Conservation (phyloP, 2,113 vertebrate genomes). For the Thymallus thymallus region DNA sequence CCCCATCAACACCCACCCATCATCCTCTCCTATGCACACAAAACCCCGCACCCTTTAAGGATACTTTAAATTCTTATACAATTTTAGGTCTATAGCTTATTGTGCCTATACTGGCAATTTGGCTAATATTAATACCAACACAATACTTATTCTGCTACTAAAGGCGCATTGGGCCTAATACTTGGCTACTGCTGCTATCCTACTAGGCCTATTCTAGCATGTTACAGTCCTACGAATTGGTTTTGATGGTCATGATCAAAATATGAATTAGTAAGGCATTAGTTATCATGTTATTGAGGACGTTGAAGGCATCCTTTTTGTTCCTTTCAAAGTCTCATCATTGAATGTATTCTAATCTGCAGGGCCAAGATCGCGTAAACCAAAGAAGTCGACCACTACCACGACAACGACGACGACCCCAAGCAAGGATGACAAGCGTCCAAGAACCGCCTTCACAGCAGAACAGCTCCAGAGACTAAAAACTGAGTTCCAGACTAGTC, state of each 20-base stretch:
- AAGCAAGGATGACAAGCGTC: constrained; percentile 86
- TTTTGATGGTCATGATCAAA: not conserved
- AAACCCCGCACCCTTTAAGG: constrained; percentile 5
- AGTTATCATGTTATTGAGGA: not conserved
- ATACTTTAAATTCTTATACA: not conserved
- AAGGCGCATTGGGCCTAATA: not conserved
- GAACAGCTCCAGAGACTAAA: constrained; percentile 87
- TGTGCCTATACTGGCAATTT: not conserved
- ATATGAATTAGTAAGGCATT: not conserved
- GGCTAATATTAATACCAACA: not conserved
- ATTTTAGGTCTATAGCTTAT: not conserved
- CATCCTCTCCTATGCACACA: not conserved
- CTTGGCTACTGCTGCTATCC: not conserved
- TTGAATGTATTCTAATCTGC: constrained; percentile 8
- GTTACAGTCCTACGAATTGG: no score
- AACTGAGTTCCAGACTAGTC: constrained; percentile 84
- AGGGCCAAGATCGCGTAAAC: constrained; percentile 93
- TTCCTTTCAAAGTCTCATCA: not conserved
- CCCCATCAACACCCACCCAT: constrained; percentile 34
- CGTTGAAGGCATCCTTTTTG: not conserved
- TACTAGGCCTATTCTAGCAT: not conserved
- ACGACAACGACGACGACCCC: constrained; percentile 22
- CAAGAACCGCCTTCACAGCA: constrained; percentile 85
- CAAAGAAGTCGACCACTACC: constrained; percentile 80
- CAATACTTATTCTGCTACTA: not conserved